These are phyloP conservation scores for Drosophila ustulata DNA, from an alignment of 2,888 invertebrate species.

Conservation along the genomic window DNA sequence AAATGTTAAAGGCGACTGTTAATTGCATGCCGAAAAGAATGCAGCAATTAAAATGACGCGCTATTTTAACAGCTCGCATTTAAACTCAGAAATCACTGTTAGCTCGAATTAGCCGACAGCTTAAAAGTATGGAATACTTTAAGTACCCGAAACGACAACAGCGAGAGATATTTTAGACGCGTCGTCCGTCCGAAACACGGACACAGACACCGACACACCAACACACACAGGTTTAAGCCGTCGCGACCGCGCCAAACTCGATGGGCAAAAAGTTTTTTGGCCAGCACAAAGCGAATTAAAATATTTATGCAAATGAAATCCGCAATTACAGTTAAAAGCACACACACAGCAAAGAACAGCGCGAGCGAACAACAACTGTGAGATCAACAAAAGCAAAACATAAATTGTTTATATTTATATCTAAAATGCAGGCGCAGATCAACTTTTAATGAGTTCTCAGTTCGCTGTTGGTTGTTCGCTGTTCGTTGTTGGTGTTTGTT, in stretches of 20 bases:
- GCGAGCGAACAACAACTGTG: slow-evolving; percentile 17
- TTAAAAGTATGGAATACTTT: slow-evolving; percentile 9
- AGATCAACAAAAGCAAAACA: slow-evolving; percentile 41
- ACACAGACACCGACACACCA: neutral
- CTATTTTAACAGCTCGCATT: neutral
- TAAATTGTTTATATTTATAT: slow-evolving; percentile 65
- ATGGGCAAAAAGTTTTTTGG: slow-evolving; percentile 15
- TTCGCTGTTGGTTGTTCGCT: neutral
- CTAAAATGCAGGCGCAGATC: slow-evolving; percentile 50
- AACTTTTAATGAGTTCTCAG: slow-evolving; percentile 71
- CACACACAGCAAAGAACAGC: slow-evolving; percentile 18
- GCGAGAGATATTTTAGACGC: neutral
- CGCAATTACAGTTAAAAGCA: slow-evolving; percentile 45
- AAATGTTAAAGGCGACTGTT: slow-evolving; percentile 10
- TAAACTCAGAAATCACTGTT: neutral
- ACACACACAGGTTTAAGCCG: slow-evolving; percentile 27
- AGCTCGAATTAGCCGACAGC: neutral
- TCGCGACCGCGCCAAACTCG: slow-evolving; percentile 1
- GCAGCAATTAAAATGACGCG: neutral
- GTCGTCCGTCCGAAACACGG: neutral
- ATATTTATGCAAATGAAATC: slow-evolving; percentile 56
- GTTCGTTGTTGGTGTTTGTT: slow-evolving; percentile 2
- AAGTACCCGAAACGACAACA: neutral
- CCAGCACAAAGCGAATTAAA: slow-evolving; percentile 28
- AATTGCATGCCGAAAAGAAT: slow-evolving; percentile 1